These are phyloP conservation scores for Dipus sagitta DNA, from an alignment of 2,797 vertebrate species.

Conservation along the genomic window DNA sequence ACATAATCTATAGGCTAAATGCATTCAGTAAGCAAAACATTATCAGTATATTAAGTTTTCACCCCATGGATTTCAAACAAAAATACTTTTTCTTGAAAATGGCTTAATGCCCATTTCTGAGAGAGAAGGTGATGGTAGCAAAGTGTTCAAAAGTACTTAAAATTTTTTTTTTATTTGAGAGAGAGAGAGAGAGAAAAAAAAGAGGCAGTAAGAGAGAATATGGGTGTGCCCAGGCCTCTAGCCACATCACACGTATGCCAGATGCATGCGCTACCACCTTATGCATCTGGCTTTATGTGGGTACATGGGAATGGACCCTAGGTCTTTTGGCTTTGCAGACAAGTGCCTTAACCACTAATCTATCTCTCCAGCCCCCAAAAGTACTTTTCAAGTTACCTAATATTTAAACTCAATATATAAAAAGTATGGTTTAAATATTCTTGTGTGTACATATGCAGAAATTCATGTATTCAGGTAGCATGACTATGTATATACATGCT, in stretches of 20 bases:
- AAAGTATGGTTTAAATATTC: constrained; percentile 59
- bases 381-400: constrained; percentile 28
- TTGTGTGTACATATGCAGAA: neutral
- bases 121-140: constrained; percentile 58
- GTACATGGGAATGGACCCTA: too few relatives aligned
- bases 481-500: neutral
- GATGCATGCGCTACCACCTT: too few relatives aligned
- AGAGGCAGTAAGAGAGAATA: too few relatives aligned
- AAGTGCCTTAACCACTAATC: too few relatives aligned
- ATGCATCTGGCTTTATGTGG: too few relatives aligned
- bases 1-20: constrained; percentile 42
- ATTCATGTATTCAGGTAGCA: neutral
- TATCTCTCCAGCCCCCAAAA: too few relatives aligned
- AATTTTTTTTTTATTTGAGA: too few relatives aligned
- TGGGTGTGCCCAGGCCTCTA: too few relatives aligned
- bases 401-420: constrained; percentile 51
- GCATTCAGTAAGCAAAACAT: constrained; percentile 54
- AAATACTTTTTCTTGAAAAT: constrained; percentile 33
- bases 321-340: too few relatives aligned
- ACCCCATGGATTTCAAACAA: constrained; percentile 64
- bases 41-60: constrained; percentile 55
- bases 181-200: too few relatives aligned
- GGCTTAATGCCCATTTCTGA: constrained; percentile 59
- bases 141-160: constrained; percentile 46
- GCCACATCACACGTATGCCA: too few relatives aligned